Conservation (phyloP, 2,797 vertebrate genomes). For the Ctenosaura bakeri region DNA sequence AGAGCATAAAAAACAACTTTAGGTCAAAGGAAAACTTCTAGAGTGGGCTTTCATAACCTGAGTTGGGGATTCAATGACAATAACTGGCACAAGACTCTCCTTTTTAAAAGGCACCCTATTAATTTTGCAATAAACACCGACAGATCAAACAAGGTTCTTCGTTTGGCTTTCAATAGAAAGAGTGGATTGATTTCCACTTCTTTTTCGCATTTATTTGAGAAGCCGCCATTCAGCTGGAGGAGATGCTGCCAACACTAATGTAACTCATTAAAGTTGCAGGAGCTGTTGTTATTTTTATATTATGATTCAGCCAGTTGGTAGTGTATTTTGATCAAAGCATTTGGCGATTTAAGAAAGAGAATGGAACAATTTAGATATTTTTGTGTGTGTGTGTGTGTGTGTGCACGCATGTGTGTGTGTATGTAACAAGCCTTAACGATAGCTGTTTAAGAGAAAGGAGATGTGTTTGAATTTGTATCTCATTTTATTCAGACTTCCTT, state of each 20-base stretch:
- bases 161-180: slow-evolving; percentile 22
- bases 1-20: slow-evolving; percentile 34
- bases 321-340: slow-evolving; percentile 55
- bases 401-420: not conserved
- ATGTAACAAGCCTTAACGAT: slow-evolving; percentile 1
- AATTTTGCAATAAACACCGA: slow-evolving; percentile 45
- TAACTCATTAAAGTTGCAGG: slow-evolving; percentile 33
- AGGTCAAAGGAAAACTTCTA: slow-evolving; percentile 58
- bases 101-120: slow-evolving; percentile 41
- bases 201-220: slow-evolving; percentile 22
- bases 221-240: not conserved
- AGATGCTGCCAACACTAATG: not conserved
- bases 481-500: not conserved
- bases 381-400: not conserved
- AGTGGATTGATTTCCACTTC: slow-evolving; percentile 48
- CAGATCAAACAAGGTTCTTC: slow-evolving; percentile 13
- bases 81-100: slow-evolving; percentile 41
- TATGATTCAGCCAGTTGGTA: not conserved
- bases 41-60: slow-evolving; percentile 36
- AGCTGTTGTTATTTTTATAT: slow-evolving; percentile 30
- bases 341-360: slow-evolving; percentile 36
- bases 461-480: not conserved
- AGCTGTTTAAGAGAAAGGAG: slow-evolving; percentile 20
- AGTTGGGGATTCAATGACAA: not conserved
- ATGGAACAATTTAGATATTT: slow-evolving; percentile 14